These are phyloP conservation scores for Cebidichthys violaceus DNA, from an alignment of 2,113 vertebrate genomes.

Conservation along the genomic window DNA sequence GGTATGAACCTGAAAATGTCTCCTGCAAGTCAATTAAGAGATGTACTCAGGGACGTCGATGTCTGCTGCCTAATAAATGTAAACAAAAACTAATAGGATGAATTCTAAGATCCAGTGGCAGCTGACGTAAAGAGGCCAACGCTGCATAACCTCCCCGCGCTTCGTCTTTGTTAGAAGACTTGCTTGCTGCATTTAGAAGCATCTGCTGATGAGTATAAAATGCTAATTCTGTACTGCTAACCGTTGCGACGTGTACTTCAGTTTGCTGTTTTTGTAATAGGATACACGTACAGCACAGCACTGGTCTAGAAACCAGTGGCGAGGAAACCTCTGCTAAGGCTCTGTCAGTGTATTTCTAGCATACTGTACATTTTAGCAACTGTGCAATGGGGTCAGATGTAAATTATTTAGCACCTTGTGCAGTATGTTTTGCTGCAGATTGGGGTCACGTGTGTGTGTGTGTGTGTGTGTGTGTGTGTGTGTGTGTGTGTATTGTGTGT, in stretches of 20 bases:
- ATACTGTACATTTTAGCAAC: constrained; percentile 72
- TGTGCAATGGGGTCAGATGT: constrained; percentile 78
- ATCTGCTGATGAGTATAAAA: constrained; percentile 46
- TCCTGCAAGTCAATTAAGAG: constrained; percentile 8
- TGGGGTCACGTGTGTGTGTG: constrained; percentile 50
- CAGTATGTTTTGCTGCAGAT: constrained; percentile 71
- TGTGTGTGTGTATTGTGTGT: constrained; percentile 2
- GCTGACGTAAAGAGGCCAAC: constrained; percentile 37
- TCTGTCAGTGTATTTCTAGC: constrained; percentile 45
- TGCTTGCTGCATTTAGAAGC: constrained; percentile 40
- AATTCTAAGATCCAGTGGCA: constrained; percentile 28
- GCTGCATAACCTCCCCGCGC: constrained; percentile 4
- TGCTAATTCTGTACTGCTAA: background rate
- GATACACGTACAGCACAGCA: background rate
- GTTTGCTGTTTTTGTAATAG: background rate
- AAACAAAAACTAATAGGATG: constrained; percentile 26
- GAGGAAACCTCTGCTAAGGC: constrained; percentile 31
- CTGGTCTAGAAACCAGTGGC: constrained; percentile 3
- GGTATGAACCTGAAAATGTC: background rate
- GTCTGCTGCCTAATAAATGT: constrained; percentile 8
- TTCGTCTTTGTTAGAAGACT: constrained; percentile 24
- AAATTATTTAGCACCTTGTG: constrained; percentile 77
- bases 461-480: constrained; percentile 16
- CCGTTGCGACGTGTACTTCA: background rate
- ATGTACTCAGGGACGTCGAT: constrained; percentile 3